These are phyloP conservation scores for Cydia pomonella DNA, from an alignment of 1,140 invertebrate genomes.

Conservation along the genomic window DNA sequence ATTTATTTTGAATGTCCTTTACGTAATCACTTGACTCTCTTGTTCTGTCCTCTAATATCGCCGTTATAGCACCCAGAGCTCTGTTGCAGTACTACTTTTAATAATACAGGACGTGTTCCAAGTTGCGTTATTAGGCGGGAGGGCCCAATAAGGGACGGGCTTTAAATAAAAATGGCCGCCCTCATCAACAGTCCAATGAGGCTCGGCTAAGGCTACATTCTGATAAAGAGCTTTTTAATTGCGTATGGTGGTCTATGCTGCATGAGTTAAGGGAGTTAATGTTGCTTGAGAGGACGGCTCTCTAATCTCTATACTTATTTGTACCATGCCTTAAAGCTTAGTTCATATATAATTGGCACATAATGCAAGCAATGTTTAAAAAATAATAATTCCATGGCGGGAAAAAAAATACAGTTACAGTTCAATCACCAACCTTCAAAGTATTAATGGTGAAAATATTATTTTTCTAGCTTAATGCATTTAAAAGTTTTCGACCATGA, in stretches of 20 bases:
- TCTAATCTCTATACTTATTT: no score
- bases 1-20: no score
- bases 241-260: background rate
- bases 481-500: no score
- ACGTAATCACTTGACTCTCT: no score
- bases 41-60: background rate
- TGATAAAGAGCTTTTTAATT: background rate
- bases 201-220: background rate
- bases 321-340: no score
- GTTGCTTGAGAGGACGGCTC: background rate
- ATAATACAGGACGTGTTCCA: constrained; percentile 1
- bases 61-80: constrained; percentile 6
- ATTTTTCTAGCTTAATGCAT: no score
- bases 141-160: constrained; percentile 9
- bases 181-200: background rate
- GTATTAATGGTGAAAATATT: no score
- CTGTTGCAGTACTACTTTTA: background rate
- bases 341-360: no score
- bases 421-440: no score
- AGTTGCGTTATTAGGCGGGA: constrained; percentile 13
- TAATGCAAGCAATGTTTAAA: no score
- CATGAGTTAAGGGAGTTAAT: background rate
- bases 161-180: constrained; percentile 14
- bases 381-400: no score
- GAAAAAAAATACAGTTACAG: no score